Base-by-base conservation (phyloP, 2,113 vertebrate genomes). In the Rhabdomys dilectus region DNA sequence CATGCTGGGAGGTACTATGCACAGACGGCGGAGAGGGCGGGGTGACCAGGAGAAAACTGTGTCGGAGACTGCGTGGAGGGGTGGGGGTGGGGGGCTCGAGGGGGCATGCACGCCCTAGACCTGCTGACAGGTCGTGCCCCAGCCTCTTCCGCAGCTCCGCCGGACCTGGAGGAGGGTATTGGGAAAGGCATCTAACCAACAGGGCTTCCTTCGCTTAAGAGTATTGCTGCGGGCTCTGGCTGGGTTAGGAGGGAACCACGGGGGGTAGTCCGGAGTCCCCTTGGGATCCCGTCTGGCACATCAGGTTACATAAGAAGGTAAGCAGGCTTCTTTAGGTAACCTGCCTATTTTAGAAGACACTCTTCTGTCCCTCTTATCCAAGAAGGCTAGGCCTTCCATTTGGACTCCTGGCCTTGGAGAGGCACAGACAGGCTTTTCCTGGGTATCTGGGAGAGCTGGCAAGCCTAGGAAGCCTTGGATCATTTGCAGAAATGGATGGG, bases 251-350 rank as follows among this genome's bases (percentile, higher is more conserved):
- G 24, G 19, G 95, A 56, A 10, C 29, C 68, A 51, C 5, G 7
- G 9, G 80, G 80, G 95, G 73, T 62, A 24, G 51, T 22, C 48
- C 53, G 0, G 4, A 73, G 62, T 42, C 7, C 70, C 22, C n/a
- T 15, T 88, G 62, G 62, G 26, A 45, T 89, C 60, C 62, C 3
- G 7, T 56, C 82, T 93, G 51, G 84, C 62, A 58, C 3, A 66
- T 58, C 84, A 51, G 51, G 70, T 98, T 98, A 98, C 88, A 51
- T 97, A 98, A 98, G 95, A 92, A 93, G 66, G 81, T 66, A 42
- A 89, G 92, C 70, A 24, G 13, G 92, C 84, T 91, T 73, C 62
- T 87, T 51, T 68, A 89, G 96, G 96, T 92, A 95, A 93, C 75
- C 85, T 62, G 80, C 80, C 56, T 90, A 80, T 90, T 77, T 90